A percentile compares a stretch with the other conserved stretches of the same genome.
Conservation (phyloP, 1,140 invertebrate species). For the Chlorops oryzae region DNA sequence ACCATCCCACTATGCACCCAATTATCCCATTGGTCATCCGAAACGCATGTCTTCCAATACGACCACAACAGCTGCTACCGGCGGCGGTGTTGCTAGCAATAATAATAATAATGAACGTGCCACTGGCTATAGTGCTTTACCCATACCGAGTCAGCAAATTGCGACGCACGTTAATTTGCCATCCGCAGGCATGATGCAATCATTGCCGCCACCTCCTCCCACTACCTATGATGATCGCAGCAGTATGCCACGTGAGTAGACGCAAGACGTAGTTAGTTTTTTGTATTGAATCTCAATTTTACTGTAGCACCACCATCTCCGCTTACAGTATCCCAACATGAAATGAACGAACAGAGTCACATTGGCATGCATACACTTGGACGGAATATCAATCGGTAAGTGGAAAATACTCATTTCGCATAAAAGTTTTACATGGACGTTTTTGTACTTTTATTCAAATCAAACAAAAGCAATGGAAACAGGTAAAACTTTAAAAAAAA, state of each 20-base stretch:
- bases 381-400: constrained; percentile 50
- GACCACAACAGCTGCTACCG: constrained; percentile 24
- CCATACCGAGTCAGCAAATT: constrained; percentile 58
- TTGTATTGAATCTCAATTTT: background rate
- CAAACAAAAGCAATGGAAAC: background rate
- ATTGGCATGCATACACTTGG: constrained; percentile 54
- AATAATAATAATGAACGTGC: constrained; percentile 57
- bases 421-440: background rate
- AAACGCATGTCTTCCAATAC: constrained; percentile 51
- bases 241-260: constrained; percentile 73
- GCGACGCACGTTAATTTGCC: constrained; percentile 50
- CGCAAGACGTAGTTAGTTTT: too few species aligned
- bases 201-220: constrained; percentile 61
- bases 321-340: constrained; percentile 53
- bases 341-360: constrained; percentile 50
- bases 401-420: background rate
- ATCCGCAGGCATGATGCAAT: constrained; percentile 64
- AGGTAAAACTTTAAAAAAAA: background rate
- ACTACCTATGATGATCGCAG: constrained; percentile 57
- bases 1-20: constrained; percentile 90
- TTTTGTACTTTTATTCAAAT: background rate
- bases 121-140: constrained; percentile 78
- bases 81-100: constrained; percentile 31
- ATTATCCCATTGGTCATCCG: constrained; percentile 80
- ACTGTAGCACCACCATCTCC: constrained; percentile 70